Conservation (phyloP, 53 echinoderm and acorn worm species). For the Holothuria leucospilota region DNA sequence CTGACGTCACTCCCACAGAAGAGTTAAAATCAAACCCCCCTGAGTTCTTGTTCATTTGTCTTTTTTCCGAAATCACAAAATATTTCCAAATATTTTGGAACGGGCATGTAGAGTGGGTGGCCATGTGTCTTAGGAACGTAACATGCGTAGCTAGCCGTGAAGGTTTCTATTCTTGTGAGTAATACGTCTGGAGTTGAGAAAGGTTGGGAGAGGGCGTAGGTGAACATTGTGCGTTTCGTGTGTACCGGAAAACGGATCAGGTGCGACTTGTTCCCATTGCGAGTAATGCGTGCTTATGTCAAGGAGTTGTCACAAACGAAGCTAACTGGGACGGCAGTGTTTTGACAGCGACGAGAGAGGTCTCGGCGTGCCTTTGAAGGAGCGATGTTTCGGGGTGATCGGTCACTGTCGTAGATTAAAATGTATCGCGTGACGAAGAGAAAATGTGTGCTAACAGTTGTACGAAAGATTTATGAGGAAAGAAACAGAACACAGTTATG, state of each 20-base stretch:
- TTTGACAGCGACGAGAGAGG: slow-evolving; percentile 10
- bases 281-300: slow-evolving; percentile 26
- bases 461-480: slow-evolving; percentile 20
- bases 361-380: slow-evolving; percentile 19
- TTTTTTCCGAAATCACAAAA: no score
- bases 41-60: no score
- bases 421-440: slow-evolving; percentile 40
- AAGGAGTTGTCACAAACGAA: slow-evolving; percentile 7
- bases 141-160: no score
- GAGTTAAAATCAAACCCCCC: no score
- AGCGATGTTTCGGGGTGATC: slow-evolving; percentile 11
- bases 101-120: no score
- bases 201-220: no score
- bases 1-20: no score
- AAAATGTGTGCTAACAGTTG: slow-evolving; percentile 13
- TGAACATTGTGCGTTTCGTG: no score
- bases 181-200: no score
- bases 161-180: no score
- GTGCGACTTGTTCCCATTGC: slow-evolving; percentile 30
- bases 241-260: background rate
- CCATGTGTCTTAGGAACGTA: no score
- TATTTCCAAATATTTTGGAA: no score
- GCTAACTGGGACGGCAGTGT: background rate
- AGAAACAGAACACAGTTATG: slow-evolving; percentile 5
- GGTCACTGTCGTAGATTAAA: slow-evolving; percentile 11